These are phyloP conservation scores for Pyrgilauda ruficollis DNA, from an alignment of 2,113 vertebrate species.

Conservation along the genomic window DNA sequence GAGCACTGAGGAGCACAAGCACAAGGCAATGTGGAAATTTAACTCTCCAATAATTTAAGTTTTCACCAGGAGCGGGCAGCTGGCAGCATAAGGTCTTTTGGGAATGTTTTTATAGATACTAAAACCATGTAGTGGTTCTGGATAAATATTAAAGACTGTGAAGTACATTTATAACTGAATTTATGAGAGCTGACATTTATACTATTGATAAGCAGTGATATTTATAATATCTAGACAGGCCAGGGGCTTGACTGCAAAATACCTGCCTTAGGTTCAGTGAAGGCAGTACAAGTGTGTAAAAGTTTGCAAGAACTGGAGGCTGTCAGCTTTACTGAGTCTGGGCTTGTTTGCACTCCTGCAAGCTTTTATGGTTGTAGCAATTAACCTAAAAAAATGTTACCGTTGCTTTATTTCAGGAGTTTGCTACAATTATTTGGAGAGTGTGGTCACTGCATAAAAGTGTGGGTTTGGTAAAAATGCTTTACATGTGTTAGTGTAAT, in stretches of 20 bases:
- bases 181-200: neutral
- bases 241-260: neutral
- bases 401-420: neutral
- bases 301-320: accelerated
- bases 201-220: neutral
- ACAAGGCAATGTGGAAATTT: neutral
- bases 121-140: neutral
- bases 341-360: neutral
- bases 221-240: neutral
- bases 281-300: neutral
- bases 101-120: neutral
- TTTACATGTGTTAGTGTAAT: neutral
- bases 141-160: neutral
- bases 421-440: neutral
- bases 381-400: neutral
- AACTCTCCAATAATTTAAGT: neutral
- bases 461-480: neutral
- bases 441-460: neutral
- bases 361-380: neutral
- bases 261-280: neutral
- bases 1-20: neutral
- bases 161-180: neutral
- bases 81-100: neutral
- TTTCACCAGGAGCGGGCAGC: neutral
- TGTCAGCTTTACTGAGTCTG: neutral